Evolutionary conservation across 2,888 invertebrate species (phyloP).

Genomic region (Phymatocera aterrima): DNA sequence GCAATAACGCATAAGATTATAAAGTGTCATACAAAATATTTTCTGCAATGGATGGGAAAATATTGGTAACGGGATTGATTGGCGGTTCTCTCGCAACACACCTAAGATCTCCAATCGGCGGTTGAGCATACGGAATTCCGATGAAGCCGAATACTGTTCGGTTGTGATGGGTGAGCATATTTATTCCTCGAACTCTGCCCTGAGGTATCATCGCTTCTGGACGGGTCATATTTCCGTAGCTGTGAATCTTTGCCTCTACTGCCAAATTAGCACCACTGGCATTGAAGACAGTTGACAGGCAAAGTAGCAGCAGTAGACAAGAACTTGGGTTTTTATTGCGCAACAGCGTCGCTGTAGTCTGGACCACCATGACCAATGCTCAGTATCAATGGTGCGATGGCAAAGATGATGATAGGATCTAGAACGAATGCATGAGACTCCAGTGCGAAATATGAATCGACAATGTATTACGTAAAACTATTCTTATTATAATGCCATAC

Average conservation of each 20-base stretch:
- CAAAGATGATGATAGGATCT: not conserved
- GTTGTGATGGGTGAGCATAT: not conserved
- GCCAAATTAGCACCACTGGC: not conserved
- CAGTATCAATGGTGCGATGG: not conserved
- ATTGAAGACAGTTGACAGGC: not conserved
- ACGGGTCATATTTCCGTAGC: not conserved
- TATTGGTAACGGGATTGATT: too few species aligned
- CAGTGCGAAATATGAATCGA: too few species aligned
- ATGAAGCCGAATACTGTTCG: not conserved
- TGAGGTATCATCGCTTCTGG: not conserved
- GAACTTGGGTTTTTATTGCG: not conserved
- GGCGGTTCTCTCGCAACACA: not conserved
- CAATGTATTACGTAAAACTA: too few species aligned
- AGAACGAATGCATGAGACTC: too few species aligned
- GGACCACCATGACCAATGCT: not conserved
- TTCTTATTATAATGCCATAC: too few species aligned
- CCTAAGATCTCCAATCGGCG: not conserved
- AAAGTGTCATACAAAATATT: too few species aligned
- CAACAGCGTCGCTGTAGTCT: not conserved
- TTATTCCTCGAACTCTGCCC: not conserved
- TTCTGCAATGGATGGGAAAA: too few species aligned
- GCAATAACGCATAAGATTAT: too few species aligned
- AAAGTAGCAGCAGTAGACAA: not conserved
- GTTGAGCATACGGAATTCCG: constrained; percentile 3
- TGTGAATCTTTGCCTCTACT: not conserved